These are phyloP conservation scores for Punctoribates punctum DNA, from an alignment of 2,888 invertebrate species.

Conservation along the genomic window DNA sequence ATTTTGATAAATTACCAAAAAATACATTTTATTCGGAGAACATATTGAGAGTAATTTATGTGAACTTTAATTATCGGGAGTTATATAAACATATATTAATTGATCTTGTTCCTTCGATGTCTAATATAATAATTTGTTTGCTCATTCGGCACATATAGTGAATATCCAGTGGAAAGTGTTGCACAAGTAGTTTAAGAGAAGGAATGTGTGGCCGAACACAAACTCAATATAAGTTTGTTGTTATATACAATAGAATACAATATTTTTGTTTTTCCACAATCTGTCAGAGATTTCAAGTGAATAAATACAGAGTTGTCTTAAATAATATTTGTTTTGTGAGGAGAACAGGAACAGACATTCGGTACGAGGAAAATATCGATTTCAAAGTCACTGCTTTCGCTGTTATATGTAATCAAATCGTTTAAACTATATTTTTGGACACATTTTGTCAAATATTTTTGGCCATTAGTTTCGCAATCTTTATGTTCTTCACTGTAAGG, in stretches of 20 bases:
- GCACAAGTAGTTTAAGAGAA: neutral
- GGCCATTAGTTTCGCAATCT: neutral
- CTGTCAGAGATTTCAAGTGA: conserved; percentile 4
- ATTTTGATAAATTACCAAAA: neutral
- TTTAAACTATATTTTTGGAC: conserved; percentile 16
- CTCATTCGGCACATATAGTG: neutral
- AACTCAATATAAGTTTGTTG: neutral
- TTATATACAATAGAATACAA: neutral
- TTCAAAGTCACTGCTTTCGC: neutral
- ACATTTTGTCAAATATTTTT: neutral
- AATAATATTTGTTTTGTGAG: neutral
- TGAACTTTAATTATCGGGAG: neutral
- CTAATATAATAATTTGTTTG: neutral
- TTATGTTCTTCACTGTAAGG: neutral
- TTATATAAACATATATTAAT: no score
- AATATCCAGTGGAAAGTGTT: neutral
- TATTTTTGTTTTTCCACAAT: neutral
- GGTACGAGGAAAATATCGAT: neutral
- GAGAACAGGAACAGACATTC: conserved; percentile 14
- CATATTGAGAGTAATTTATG: neutral
- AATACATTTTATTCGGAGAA: neutral
- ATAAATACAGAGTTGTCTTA: conserved; percentile 10
- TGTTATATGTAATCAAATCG: neutral
- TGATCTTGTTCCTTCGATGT: no score
- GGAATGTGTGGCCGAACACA: neutral